Base-by-base conservation (phyloP, 2,113 vertebrate species). In the Leuciscus idus region DNA sequence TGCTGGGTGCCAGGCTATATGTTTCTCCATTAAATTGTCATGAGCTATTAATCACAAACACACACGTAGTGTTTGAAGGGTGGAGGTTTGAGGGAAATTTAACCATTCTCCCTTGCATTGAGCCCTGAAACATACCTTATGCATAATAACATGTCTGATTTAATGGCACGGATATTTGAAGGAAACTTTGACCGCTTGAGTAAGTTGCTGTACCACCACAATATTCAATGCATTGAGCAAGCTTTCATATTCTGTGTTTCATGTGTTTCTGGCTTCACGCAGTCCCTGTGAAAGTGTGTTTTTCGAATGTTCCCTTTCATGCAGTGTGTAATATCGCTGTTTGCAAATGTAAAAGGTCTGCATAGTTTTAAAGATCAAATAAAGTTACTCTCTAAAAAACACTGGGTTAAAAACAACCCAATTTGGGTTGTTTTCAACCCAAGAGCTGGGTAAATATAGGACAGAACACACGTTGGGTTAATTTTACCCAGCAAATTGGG, bases 11-110 rank as follows among this genome's bases (percentile, higher is more conserved):
- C 89, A 90, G 91, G 91, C 92, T 91, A 80, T 92, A 90, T 93
- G 93, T 94, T 94, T 94, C 94, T 93, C 93, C 90, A 93, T 93
- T 91, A 95, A 95, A 94, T 91, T 93, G 93, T 94, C 93, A 93
- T 90, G 89, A 90, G 88, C 90, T 90, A 93, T 93, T 94, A 94
- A 95, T 95, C 93, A 43, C 43, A 43, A 2, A 68, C 80, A 28
- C 80, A 21, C 75, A 52, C 7, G 3, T 6, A 28, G 15, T 50
- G 21, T 57, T 59, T 23, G 50, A 79, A 36, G 23, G 62, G 15
- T 52, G 64, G 62, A 50, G 9, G 26, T 28, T 77, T 52, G 26
- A 33, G 80, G 92, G 89, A 89, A 89, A 88, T 62, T 80, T 57
- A 55, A 55, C 52, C 52, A 55, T 4, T 50, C 50, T 52, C 50